Evolutionary conservation across 2,888 invertebrate species (phyloP).

Genomic region (Pristionchus maxplancki): DNA sequence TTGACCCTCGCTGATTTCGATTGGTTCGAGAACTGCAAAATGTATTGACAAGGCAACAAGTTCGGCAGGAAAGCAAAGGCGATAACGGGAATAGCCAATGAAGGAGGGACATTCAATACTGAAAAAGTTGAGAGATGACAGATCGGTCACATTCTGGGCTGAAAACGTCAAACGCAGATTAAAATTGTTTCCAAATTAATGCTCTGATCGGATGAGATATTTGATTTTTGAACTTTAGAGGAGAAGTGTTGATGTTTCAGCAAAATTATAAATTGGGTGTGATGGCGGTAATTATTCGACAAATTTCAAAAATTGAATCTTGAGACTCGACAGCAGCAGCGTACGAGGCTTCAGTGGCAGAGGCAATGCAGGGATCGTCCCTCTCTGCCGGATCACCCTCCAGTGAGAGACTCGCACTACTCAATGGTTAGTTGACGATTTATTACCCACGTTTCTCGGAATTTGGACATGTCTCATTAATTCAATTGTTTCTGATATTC

Average conservation of each 20-base stretch:
- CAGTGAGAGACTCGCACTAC: constrained; percentile 36
- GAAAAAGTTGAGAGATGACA: neutral
- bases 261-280: neutral
- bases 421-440: neutral
- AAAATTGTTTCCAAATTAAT: no score
- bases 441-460: neutral
- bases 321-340: constrained; percentile 13
- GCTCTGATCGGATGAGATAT: no score
- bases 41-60: neutral
- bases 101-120: neutral
- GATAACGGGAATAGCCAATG: constrained; percentile 25
- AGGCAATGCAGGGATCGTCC: constrained; percentile 29
- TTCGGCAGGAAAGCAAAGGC: neutral
- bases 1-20: neutral
- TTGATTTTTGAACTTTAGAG: neutral
- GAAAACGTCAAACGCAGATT: neutral
- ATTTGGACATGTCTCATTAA: no score
- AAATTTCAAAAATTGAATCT: neutral
- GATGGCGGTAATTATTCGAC: neutral
- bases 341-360: constrained; percentile 48
- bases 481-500: no score
- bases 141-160: neutral
- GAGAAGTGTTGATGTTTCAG: neutral
- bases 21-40: neutral
- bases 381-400: neutral